Evolutionary conservation across 2,797 vertebrate genomes (phyloP), one percentile per base, ranked within the genome.

Genomic region (Manis pentadactyla): DNA sequence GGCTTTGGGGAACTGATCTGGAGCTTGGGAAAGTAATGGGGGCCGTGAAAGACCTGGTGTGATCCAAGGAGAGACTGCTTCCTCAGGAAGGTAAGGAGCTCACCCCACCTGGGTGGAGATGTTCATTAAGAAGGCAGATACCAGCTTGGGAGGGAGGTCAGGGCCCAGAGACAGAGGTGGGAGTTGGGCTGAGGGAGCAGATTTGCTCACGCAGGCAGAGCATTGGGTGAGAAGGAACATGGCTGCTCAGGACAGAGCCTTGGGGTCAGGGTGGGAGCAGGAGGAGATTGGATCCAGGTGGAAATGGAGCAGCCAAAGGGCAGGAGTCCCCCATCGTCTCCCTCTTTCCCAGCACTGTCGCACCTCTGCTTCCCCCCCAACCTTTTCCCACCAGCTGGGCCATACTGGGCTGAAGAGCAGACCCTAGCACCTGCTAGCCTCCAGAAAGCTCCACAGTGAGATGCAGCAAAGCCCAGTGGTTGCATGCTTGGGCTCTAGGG

Each of bases 171-270:
- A 95, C 69, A 42, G 63, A 37, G 61, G 2, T 51, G 42, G 94
- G 92, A 93, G 95, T 27, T 37, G n/a, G 84, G 77, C 57, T 73
- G 91, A 84, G 77, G 66, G 81, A 94, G 93, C 31, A 49, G 53
- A 51, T 87, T 93, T 92, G 74, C 75, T 96, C 97, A 98, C 85
- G 34, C 89, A 6, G 90, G 71, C 95, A 93, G 89, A 13, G 63
- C 39, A 96, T 12, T 97, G 97, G 94, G 96, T 87, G 77, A 95
- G 94, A 23, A 0, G 85, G 89, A 51, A 84, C 61, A 25, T 11
- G 31, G 77, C 19, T 7, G 53, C 75, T 69, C 46, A 96, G 93
- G 88, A 91, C 84, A 68, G 74, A 57, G 78, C 73, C 87, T 51
- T 42, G 51, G 86, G 57, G 34, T 49, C 11, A 39, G 69, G 14